Evolutionary conservation across 2,888 invertebrate species (phyloP).

Genomic region (Perizoma affinitatum): DNA sequence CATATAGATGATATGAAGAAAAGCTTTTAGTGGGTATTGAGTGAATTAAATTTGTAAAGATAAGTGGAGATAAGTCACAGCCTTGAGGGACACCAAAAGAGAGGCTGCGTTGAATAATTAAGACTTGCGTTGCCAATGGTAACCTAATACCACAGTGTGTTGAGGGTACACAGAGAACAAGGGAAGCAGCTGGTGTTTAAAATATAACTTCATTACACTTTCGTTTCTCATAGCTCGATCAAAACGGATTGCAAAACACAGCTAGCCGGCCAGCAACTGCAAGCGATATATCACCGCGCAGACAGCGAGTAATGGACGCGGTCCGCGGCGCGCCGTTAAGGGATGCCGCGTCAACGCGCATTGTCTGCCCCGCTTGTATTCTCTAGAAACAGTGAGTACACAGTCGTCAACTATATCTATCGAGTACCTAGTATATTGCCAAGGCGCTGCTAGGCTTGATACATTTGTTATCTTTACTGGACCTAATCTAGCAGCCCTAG

Average conservation of each 20-base stretch:
- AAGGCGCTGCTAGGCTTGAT: no score
- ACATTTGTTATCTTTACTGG: no score
- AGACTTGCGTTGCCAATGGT: no score
- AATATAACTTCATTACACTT: conserved; percentile 4
- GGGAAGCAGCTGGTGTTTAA: background rate
- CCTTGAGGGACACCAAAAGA: no score
- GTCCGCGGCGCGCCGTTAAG: conserved; percentile 23
- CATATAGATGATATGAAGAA: no score
- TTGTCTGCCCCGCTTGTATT: conserved; percentile 29
- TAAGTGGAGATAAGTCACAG: no score
- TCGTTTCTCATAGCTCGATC: conserved; percentile 10
- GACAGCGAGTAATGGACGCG: conserved; percentile 35
- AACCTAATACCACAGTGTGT: no score
- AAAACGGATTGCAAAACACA: conserved; percentile 23
- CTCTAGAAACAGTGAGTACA: background rate
- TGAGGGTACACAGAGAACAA: no score
- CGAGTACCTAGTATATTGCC: background rate
- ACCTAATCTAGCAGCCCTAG: no score
- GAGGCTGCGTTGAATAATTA: no score
- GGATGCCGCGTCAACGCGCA: conserved; percentile 33
- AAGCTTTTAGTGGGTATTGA: no score
- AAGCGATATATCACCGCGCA: conserved; percentile 20
- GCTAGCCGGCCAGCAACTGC: conserved; percentile 20
- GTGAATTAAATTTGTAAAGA: no score
- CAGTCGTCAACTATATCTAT: background rate